phyloP scores from a whole-genome alignment of 2,113 vertebrate species.

The Gnathonemus longibarbis region DNA sequence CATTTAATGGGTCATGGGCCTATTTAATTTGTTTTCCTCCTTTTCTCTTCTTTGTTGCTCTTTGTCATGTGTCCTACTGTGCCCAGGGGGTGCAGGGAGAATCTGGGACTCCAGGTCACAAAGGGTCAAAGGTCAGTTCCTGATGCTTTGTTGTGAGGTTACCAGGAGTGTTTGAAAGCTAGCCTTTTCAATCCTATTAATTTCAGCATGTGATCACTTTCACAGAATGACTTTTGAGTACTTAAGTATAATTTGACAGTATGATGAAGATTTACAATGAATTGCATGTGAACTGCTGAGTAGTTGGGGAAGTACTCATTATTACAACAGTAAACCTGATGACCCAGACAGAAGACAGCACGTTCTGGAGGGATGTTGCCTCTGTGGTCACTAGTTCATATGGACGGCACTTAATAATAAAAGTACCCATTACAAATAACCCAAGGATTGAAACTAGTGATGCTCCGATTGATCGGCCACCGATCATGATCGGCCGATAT shows the following conservation, averaged over 20 bases:
- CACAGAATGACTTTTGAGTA: neutral
- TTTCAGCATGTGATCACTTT: neutral
- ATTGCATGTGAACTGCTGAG: too few relatives aligned
- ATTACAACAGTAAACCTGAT: neutral
- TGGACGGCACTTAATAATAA: neutral
- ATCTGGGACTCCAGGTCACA: conserved; percentile 76
- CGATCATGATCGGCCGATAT: too few relatives aligned
- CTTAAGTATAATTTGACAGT: neutral
- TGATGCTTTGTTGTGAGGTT: neutral
- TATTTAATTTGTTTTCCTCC: neutral
- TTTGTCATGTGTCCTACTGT: conserved; percentile 14
- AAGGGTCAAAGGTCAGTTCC: conserved; percentile 91
- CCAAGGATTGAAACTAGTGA: neutral
- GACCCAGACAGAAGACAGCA: neutral
- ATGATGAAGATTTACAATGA: neutral
- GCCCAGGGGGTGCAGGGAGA: conserved; percentile 86
- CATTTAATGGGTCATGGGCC: neutral
- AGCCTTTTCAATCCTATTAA: neutral
- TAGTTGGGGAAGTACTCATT: neutral
- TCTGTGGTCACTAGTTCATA: neutral
- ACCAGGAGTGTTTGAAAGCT: neutral
- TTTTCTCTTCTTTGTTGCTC: neutral
- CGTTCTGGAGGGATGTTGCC: neutral
- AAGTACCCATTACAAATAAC: neutral
- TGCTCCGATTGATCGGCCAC: too few relatives aligned